These are phyloP conservation scores for Marisa cornuarietis DNA, from an alignment of 1,140 invertebrate genomes.

Conservation along the genomic window DNA sequence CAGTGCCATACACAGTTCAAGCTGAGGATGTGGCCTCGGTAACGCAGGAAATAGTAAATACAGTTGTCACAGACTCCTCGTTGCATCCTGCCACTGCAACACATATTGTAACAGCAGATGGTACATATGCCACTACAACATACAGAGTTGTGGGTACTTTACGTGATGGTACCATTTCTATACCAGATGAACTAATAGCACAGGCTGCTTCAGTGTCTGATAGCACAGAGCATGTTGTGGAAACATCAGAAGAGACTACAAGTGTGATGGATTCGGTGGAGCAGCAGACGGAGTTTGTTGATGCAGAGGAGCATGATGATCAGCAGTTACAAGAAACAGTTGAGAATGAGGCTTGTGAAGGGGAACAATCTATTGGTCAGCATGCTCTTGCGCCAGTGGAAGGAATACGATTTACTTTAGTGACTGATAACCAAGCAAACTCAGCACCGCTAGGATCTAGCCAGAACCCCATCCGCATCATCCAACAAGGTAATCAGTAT, in stretches of 20 bases:
- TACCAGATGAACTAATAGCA: constrained; percentile 19
- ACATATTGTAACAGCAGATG: constrained; percentile 12
- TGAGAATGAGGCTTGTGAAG: not conserved
- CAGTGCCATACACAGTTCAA: constrained; percentile 32
- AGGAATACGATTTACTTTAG: constrained; percentile 33
- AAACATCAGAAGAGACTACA: constrained; percentile 6
- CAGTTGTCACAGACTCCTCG: constrained; percentile 18
- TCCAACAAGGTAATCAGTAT: constrained; percentile 73
- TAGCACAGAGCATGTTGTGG: constrained; percentile 8
- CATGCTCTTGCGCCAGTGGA: not conserved
- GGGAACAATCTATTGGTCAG: not conserved
- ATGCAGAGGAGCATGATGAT: not conserved
- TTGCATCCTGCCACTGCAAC: constrained; percentile 15
- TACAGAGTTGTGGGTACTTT: constrained; percentile 19
- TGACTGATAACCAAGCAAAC: constrained; percentile 58
- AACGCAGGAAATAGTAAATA: constrained; percentile 29
- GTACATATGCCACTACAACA: constrained; percentile 18
- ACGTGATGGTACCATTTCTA: constrained; percentile 18
- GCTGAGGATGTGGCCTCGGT: constrained; percentile 23
- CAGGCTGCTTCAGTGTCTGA: constrained; percentile 1
- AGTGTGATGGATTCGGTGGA: constrained; percentile 1
- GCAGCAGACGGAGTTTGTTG: constrained; percentile 18
- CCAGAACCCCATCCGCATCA: constrained; percentile 75
- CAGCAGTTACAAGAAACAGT: not conserved
- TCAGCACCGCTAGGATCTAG: constrained; percentile 70